Percentiles rank a stretch among this genome's conserved stretches.
Evolutionary conservation across 2,797 vertebrate species (phyloP).

Genomic region (Malacoraja senta): DNA sequence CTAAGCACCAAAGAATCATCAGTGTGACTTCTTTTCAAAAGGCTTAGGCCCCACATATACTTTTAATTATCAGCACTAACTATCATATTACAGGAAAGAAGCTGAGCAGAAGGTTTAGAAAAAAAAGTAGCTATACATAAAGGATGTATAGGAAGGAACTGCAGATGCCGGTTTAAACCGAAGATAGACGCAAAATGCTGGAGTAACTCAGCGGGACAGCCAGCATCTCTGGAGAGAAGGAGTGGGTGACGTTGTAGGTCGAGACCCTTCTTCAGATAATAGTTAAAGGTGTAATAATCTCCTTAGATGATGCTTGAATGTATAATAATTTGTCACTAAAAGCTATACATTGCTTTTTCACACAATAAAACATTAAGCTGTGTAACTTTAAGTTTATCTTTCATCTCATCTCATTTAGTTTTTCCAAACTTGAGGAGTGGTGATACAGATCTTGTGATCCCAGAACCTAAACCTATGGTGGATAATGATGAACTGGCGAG

Average conservation of each 20-base stretch:
- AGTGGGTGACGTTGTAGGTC: no score
- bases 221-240: no score
- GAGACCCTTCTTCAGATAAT: background rate
- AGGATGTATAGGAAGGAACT: no score
- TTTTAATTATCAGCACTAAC: no score
- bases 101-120: background rate
- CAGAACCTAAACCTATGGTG: constrained; percentile 74
- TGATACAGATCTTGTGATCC: constrained; percentile 64
- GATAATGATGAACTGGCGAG: constrained; percentile 82
- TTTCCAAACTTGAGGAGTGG: constrained; percentile 66
- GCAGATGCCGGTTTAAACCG: no score
- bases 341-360: background rate
- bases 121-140: background rate
- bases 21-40: no score
- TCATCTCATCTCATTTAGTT: constrained; percentile 53
- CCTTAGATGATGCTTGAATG: background rate
- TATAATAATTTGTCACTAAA: background rate
- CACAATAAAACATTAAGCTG: background rate
- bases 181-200: no score
- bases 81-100: background rate
- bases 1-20: no score
- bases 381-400: constrained; percentile 37
- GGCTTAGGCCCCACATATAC: no score
- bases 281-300: background rate
- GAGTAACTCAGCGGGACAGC: no score